Base-by-base conservation (phyloP, 2,113 vertebrate species). In the Zeus faber region DNA sequence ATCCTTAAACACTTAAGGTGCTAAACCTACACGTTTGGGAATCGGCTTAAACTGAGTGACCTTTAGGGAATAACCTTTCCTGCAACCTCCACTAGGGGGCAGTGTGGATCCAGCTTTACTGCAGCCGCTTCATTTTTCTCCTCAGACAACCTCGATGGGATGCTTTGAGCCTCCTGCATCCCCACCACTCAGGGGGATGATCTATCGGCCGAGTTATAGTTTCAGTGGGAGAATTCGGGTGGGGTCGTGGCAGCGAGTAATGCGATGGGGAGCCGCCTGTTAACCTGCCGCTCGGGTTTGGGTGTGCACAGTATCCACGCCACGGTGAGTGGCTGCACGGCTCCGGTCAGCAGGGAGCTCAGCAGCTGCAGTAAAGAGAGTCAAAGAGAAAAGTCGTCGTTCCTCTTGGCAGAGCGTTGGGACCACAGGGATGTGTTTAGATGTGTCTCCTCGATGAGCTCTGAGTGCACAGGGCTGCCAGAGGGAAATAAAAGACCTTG, bases 371-470 rank as follows among this genome's bases (percentile, higher is more conserved):
- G 33, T 37, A 14, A n/a, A n/a, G n/a, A n/a, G n/a, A 45, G 57
- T 49, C 54, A 61, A 47, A 53, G 9, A 48, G 14, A 65, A 45
- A 70, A 45, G 57, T 33, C 59, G 39, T 25, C 58, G 62, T 60
- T 49, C 58, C 27, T 4, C 54, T 58, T 79, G 60, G 65, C 49
- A 68, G 57, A 54, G 51, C 61, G 45, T 3, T 16, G 49, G 68
- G 58, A 64, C 66, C 63, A 45, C 58, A 66, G 49, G 10, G 40
- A 52, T 37, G 16, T 50, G 74, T 64, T 69, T 55, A 72, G 41
- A 65, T 54, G 27, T 67, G 17, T 40, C 56, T 70, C 61, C 23
- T 54, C 51, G 72, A 56, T 51, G 49, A 70, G 25, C 33, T 62
- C 56, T 72, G 46, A 41, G 41, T 45, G 44, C 16, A 11, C 13